Percentiles rank a stretch among this genome's conserved stretches.
Evolutionary conservation across 2,888 invertebrate species (phyloP).

Genomic region (Rotaria sp.): DNA sequence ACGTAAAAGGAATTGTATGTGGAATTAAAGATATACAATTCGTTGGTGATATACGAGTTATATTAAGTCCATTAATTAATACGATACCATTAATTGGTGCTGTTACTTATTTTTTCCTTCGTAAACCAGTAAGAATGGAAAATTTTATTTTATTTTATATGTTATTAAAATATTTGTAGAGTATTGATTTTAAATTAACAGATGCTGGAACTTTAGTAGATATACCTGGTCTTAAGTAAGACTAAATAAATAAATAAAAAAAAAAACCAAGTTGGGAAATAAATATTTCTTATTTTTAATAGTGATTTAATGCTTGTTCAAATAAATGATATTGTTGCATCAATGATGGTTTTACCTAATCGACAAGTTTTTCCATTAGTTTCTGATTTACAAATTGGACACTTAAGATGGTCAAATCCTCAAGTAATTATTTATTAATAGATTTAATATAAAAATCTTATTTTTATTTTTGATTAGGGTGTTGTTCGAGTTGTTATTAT

Average conservation of each 20-base stretch:
- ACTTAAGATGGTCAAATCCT: constrained; percentile 26
- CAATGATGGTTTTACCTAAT: constrained; percentile 40
- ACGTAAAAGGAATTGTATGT: constrained; percentile 32
- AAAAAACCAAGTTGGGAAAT: no score
- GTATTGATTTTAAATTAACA: constrained; percentile 27
- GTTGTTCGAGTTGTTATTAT: constrained; percentile 32
- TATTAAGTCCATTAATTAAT: constrained; percentile 35
- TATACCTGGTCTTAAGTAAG: constrained; percentile 14
- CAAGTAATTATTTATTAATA: neutral
- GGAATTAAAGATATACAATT: constrained; percentile 41
- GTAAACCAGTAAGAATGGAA: constrained; percentile 33
- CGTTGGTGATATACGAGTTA: constrained; percentile 35
- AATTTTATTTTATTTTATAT: neutral
- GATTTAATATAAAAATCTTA: neutral
- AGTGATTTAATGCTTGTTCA: neutral
- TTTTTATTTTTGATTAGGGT: constrained; percentile 22
- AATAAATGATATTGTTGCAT: constrained; percentile 26
- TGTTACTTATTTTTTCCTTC: constrained; percentile 35
- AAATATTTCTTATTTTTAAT: neutral
- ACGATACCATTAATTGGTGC: constrained; percentile 40
- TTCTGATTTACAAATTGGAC: constrained; percentile 17
- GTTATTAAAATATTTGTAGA: neutral
- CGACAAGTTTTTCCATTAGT: constrained; percentile 37
- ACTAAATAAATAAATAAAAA: no score
- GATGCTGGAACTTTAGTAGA: constrained; percentile 25